Percentiles rank a stretch among this genome's conserved stretches.
phyloP scores from a whole-genome alignment of 1,140 invertebrate species.

The Stegodyphus mimosarum region DNA sequence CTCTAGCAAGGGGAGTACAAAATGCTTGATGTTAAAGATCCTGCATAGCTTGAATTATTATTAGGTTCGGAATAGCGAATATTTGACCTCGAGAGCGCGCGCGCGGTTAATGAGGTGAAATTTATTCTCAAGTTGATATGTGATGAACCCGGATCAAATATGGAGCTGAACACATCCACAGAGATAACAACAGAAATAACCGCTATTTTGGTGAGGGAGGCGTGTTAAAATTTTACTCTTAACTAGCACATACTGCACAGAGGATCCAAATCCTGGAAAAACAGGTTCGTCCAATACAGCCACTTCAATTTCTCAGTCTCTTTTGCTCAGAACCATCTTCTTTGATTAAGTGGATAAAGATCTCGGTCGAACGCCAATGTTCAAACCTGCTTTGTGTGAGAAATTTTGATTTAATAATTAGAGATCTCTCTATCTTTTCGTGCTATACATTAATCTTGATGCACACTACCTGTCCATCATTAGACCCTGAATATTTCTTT shows the following conservation, averaged over 20 bases:
- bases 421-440: not conserved
- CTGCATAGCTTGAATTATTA: conserved; percentile 1
- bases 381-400: conserved; percentile 27
- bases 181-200: conserved; percentile 31
- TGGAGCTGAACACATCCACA: conserved; percentile 11
- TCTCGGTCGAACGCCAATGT: conserved; percentile 28
- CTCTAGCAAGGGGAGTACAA: too few relatives aligned
- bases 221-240: conserved; percentile 42
- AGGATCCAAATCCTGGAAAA: conserved; percentile 28
- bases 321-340: conserved; percentile 16
- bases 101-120: conserved; percentile 24
- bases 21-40: not conserved
- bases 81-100: not conserved
- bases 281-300: conserved; percentile 42
- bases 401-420: conserved; percentile 40
- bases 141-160: conserved; percentile 53
- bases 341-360: conserved; percentile 50
- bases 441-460: conserved; percentile 26
- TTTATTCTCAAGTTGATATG: conserved; percentile 30
- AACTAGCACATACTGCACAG: conserved; percentile 51
- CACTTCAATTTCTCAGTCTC: conserved; percentile 38
- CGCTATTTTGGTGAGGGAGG: conserved; percentile 5
- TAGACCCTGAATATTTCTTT: conserved; percentile 9
- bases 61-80: conserved; percentile 4
- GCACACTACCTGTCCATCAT: conserved; percentile 25